Evolutionary conservation across 1,140 invertebrate species (phyloP).

Genomic region (Choristoneura fumiferana): DNA sequence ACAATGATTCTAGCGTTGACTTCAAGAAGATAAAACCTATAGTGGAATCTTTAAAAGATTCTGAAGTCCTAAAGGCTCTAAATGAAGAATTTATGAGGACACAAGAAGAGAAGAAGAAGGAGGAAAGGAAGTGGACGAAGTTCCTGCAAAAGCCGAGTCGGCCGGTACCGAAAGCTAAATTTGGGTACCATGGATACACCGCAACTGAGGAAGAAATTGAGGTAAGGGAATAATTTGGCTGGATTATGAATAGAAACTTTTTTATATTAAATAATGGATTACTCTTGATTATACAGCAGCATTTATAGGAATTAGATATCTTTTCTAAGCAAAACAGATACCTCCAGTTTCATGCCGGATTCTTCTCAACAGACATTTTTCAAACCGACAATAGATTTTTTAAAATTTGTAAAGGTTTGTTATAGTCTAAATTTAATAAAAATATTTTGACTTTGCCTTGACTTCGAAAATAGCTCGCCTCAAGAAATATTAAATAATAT

Average conservation of each 20-base stretch:
- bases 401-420: not conserved
- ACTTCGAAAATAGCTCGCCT: too few relatives aligned
- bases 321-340: too few relatives aligned
- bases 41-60: constrained; percentile 81
- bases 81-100: constrained; percentile 77
- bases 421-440: too few relatives aligned
- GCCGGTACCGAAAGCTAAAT: constrained; percentile 79
- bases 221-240: constrained; percentile 34
- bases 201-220: constrained; percentile 31
- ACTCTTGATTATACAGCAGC: too few relatives aligned
- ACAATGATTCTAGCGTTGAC: constrained; percentile 79
- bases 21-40: constrained; percentile 84
- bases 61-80: constrained; percentile 84
- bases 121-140: constrained; percentile 83
- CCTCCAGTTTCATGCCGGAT: too few relatives aligned
- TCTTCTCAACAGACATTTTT: too few relatives aligned
- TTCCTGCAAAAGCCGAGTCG: constrained; percentile 85
- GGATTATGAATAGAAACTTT: too few relatives aligned
- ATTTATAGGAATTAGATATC: too few relatives aligned
- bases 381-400: too few relatives aligned
- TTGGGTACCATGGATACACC: constrained; percentile 38
- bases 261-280: too few relatives aligned
- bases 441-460: too few relatives aligned
- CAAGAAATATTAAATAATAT: too few relatives aligned
- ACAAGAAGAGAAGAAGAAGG: constrained; percentile 71